phyloP scores from a whole-genome alignment of 2,797 vertebrate genomes.

The Linurgus olivaceus region DNA sequence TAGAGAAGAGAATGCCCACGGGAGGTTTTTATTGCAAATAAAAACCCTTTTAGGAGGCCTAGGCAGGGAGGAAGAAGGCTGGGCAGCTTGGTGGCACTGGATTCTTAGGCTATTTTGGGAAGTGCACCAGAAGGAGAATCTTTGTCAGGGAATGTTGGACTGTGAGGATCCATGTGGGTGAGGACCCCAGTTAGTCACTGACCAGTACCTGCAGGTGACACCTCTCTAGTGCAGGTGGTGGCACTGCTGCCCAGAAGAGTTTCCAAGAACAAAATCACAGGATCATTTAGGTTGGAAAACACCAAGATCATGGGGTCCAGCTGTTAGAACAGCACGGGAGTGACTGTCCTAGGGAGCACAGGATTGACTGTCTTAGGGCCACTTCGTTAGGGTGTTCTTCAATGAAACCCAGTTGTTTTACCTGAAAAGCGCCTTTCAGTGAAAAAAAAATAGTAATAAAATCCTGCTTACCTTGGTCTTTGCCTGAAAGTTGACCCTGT shows the following conservation, averaged over 20 bases:
- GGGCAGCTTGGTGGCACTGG: neutral
- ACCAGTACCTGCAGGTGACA: neutral
- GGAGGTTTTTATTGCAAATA: neutral
- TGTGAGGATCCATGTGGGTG: neutral
- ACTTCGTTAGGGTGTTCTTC: rapidly evolving
- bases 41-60: neutral
- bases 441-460: rapidly evolving
- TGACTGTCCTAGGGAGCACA: neutral
- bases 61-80: neutral
- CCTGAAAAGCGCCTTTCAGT: neutral
- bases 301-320: rapidly evolving
- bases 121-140: neutral
- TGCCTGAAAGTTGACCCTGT: neutral
- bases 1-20: neutral
- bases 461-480: neutral
- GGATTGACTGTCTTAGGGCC: neutral
- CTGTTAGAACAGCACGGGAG: neutral
- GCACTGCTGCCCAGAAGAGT: neutral
- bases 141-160: neutral
- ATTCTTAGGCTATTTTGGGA: neutral
- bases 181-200: rapidly evolving
- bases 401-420: neutral
- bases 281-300: neutral
- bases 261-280: neutral
- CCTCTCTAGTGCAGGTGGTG: neutral